phyloP scores from a whole-genome alignment of 2,797 vertebrate genomes.

The Pempheris klunzingeri region DNA sequence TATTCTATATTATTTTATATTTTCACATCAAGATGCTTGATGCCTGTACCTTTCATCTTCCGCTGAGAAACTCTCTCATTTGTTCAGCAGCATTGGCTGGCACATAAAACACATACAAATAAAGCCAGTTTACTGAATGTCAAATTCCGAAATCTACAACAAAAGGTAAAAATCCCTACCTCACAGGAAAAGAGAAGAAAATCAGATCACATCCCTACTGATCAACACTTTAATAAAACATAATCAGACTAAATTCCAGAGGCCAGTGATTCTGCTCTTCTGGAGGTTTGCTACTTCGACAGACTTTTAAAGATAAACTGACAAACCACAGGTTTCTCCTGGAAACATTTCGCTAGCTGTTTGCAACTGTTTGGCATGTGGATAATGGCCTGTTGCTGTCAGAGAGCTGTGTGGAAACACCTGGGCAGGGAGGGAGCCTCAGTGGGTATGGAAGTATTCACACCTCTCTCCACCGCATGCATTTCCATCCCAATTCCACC shows the following conservation, averaged over 20 bases:
- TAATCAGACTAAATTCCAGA: background rate
- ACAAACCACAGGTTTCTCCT: constrained; percentile 27
- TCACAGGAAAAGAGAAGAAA: background rate
- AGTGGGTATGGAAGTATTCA: constrained; percentile 43
- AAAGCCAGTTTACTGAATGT: constrained; percentile 1
- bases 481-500: constrained; percentile 58
- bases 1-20: too few relatives aligned
- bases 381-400: constrained; percentile 47
- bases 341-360: constrained; percentile 29
- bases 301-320: constrained; percentile 50
- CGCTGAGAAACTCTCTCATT: constrained; percentile 1
- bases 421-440: constrained; percentile 14
- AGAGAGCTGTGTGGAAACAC: constrained; percentile 37
- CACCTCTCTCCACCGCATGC: constrained; percentile 60
- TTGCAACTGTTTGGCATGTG: constrained; percentile 32
- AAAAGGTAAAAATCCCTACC: background rate
- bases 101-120: constrained; percentile 15
- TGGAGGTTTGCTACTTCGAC: constrained; percentile 1
- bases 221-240: background rate
- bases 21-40: constrained; percentile 4
- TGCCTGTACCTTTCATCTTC: constrained; percentile 14
- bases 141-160: background rate
- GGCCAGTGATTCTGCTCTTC: background rate
- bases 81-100: constrained; percentile 5
- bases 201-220: background rate